Evolutionary conservation across 2,797 vertebrate species (phyloP).

Genomic region (Glyptemys insculpta): DNA sequence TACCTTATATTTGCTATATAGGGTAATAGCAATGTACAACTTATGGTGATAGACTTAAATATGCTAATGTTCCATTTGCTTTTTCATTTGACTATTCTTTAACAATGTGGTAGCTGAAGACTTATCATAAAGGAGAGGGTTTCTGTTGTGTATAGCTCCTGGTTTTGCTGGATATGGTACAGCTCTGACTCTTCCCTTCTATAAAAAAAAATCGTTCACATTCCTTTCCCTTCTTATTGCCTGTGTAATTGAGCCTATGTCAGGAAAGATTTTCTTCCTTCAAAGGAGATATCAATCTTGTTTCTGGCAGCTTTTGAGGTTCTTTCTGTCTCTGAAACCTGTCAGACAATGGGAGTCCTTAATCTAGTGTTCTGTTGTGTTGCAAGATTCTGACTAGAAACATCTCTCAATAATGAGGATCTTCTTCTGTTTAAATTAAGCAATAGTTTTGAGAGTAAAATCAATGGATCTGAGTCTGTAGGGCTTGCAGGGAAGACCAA

Average conservation of each 20-base stretch:
- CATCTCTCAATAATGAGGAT: background rate
- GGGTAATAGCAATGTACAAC: conserved; percentile 12
- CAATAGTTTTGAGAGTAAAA: background rate
- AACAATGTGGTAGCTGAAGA: background rate
- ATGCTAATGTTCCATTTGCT: background rate
- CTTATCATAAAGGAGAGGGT: background rate
- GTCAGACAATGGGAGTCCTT: background rate
- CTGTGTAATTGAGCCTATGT: background rate
- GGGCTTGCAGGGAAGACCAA: background rate
- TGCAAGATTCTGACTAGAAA: no score
- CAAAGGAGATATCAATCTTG: background rate
- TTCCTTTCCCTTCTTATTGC: background rate
- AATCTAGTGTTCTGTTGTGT: background rate
- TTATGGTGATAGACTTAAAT: background rate
- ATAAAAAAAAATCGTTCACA: background rate
- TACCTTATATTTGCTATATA: background rate
- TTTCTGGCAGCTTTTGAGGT: background rate
- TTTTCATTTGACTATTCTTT: background rate
- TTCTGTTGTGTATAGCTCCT: background rate
- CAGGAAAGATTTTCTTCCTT: background rate
- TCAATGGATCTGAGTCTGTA: background rate
- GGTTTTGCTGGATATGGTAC: background rate
- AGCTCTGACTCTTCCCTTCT: background rate
- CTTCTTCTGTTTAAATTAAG: conserved; percentile 14
- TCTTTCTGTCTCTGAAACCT: fast-evolving